Percentiles rank a stretch among this genome's conserved stretches.
These are phyloP conservation scores for Potamarius usumacintae DNA, from an alignment of 2,113 vertebrate species.

Conservation along the genomic window DNA sequence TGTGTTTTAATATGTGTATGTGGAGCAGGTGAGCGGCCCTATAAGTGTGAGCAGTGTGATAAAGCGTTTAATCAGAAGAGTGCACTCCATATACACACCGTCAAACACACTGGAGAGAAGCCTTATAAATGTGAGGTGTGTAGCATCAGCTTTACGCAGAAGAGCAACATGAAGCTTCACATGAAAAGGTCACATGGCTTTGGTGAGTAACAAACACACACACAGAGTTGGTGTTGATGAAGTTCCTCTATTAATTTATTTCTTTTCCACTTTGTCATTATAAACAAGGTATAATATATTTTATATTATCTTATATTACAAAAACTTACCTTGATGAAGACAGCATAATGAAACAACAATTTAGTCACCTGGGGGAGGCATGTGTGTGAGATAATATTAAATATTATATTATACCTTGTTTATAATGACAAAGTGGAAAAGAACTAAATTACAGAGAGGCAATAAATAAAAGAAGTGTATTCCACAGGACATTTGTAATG, in stretches of 20 bases:
- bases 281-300: no score
- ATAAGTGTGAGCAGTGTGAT: conserved; percentile 88
- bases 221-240: not conserved
- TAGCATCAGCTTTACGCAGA: conserved; percentile 93
- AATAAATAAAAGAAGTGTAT: no score
- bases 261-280: no score
- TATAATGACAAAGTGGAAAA: no score
- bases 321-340: no score
- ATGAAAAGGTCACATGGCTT: conserved; percentile 92
- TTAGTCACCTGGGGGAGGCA: no score
- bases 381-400: no score
- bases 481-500: no score
- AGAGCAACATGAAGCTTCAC: conserved; percentile 99
- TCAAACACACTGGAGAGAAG: conserved; percentile 96
- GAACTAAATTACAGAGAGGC: no score
- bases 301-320: no score
- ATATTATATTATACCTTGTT: no score
- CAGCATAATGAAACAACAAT: no score
- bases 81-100: conserved; percentile 93
- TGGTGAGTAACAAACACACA: conserved; percentile 53
- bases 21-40: conserved; percentile 87
- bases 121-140: conserved; percentile 93
- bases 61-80: conserved; percentile 99
- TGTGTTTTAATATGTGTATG: not conserved
- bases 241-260: not conserved